Percentiles rank a stretch among this genome's conserved stretches.
Evolutionary conservation across 2,888 invertebrate species (phyloP).

Genomic region (Chymomyza fuscimana): DNA sequence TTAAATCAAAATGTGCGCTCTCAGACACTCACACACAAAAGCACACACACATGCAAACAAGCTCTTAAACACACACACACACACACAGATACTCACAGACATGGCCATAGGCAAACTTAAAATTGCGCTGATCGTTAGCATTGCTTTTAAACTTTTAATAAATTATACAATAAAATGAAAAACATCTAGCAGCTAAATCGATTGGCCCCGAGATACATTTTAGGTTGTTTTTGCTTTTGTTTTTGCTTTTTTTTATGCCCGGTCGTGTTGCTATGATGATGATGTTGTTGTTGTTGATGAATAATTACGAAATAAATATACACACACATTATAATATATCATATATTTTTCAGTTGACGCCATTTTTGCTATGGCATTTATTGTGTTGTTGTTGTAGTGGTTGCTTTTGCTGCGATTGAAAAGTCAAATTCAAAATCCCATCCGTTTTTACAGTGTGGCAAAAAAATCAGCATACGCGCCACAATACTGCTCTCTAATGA

Average conservation of each 20-base stretch:
- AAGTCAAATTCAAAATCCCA: slow-evolving; percentile 55
- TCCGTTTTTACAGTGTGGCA: slow-evolving; percentile 8
- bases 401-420: slow-evolving; percentile 41
- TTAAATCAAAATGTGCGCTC: slow-evolving; percentile 45
- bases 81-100: slow-evolving; percentile 21
- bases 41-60: slow-evolving; percentile 23
- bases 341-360: slow-evolving; percentile 43
- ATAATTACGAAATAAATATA: slow-evolving; percentile 66
- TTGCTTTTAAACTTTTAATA: slow-evolving; percentile 64
- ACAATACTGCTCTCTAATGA: no score
- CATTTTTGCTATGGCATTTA: slow-evolving; percentile 47
- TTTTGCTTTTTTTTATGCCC: slow-evolving; percentile 23
- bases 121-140: slow-evolving; percentile 52
- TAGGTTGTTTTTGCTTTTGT: slow-evolving; percentile 17
- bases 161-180: slow-evolving; percentile 65
- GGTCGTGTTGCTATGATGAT: slow-evolving; percentile 37
- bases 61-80: slow-evolving; percentile 14
- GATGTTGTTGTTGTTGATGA: slow-evolving; percentile 48
- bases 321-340: slow-evolving; percentile 34
- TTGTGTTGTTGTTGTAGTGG: slow-evolving; percentile 1
- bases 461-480: no score
- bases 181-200: slow-evolving; percentile 57
- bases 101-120: slow-evolving; percentile 63
- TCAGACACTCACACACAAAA: slow-evolving; percentile 25
- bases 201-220: slow-evolving; percentile 32